These are phyloP conservation scores for Discoglossus pictus DNA, from an alignment of 2,797 vertebrate species.

Conservation along the genomic window DNA sequence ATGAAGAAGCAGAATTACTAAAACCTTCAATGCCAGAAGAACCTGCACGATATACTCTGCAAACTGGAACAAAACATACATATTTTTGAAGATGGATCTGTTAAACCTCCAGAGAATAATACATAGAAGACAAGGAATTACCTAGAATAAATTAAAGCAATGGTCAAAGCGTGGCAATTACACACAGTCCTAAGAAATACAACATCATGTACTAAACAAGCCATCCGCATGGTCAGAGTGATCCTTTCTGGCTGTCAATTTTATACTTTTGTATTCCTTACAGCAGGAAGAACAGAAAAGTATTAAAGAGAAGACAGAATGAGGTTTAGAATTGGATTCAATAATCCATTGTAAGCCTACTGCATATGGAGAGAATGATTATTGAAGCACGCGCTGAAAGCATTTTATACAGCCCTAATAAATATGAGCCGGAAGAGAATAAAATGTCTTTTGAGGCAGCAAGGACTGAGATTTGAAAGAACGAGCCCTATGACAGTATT, in stretches of 20 bases:
- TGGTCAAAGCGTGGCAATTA: conserved; percentile 22
- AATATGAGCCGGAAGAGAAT: background rate
- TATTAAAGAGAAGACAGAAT: background rate
- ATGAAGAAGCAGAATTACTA: background rate
- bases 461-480: no score
- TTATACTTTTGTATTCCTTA: conserved; percentile 8
- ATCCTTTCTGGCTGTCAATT: conserved; percentile 30
- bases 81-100: background rate
- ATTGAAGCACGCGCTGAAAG: background rate
- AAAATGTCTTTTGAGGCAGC: no score
- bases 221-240: conserved; percentile 17
- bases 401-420: conserved; percentile 4
- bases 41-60: no score
- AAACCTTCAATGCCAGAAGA: conserved; percentile 3
- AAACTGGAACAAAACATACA: conserved; percentile 1
- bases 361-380: conserved; percentile 6
- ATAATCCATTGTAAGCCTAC: conserved; percentile 19
- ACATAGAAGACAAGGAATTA: conserved; percentile 11
- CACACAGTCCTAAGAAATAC: conserved; percentile 15
- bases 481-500: no score
- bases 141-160: conserved; percentile 17
- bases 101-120: conserved; percentile 15
- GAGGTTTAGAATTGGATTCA: conserved; percentile 7
- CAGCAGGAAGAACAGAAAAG: conserved; percentile 2
- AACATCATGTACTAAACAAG: conserved; percentile 19